These are phyloP conservation scores for Sarcophaga peregrina DNA, from an alignment of 1,140 invertebrate species.

Conservation along the genomic window DNA sequence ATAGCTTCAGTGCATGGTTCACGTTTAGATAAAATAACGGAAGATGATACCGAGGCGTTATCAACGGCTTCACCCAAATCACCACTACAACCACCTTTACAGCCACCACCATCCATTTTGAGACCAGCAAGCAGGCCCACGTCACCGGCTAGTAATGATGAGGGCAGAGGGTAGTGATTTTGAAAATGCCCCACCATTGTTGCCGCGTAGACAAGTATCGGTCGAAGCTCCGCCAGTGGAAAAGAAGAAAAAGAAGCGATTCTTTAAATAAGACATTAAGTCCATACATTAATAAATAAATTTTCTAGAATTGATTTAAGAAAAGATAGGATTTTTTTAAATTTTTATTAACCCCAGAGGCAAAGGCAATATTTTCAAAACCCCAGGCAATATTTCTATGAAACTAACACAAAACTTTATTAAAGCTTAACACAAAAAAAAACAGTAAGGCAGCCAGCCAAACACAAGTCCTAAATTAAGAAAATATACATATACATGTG, in stretches of 20 bases:
- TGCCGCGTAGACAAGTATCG: slow-evolving; percentile 51
- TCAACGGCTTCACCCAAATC: background rate
- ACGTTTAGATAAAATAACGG: slow-evolving; percentile 57
- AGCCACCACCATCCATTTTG: slow-evolving; percentile 52
- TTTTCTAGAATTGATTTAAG: too few species aligned
- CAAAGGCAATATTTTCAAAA: too few species aligned
- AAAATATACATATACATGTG: too few species aligned
- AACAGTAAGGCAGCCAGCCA: too few species aligned
- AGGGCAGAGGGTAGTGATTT: slow-evolving; percentile 38
- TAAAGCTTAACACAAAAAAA: too few species aligned
- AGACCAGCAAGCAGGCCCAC: slow-evolving; percentile 50
- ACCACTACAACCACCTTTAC: slow-evolving; percentile 36
- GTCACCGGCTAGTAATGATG: slow-evolving; percentile 49
- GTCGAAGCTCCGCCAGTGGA: slow-evolving; percentile 47
- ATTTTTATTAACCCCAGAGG: too few species aligned
- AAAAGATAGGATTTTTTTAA: too few species aligned
- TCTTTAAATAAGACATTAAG: slow-evolving; percentile 50
- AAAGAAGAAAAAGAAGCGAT: slow-evolving; percentile 54
- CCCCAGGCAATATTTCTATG: too few species aligned
- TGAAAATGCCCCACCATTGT: slow-evolving; percentile 52
- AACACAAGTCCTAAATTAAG: too few species aligned
- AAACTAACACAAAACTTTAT: too few species aligned
- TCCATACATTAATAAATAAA: background rate
- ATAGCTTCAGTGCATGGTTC: slow-evolving; percentile 60
- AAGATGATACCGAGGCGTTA: slow-evolving; percentile 50